These are phyloP conservation scores for Himalopsyche japonica DNA, from an alignment of 2,888 invertebrate genomes.

Conservation along the genomic window DNA sequence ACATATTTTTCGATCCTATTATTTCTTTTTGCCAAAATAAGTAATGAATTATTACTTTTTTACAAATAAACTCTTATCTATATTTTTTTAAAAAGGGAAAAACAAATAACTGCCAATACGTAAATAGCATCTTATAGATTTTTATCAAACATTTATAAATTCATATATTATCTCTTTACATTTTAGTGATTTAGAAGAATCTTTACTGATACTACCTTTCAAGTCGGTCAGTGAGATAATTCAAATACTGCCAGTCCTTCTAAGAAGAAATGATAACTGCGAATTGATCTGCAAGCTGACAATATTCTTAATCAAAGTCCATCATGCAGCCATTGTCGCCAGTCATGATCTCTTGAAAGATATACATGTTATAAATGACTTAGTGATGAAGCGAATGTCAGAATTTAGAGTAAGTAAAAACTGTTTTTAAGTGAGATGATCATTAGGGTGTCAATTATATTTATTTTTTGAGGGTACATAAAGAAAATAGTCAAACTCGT, in stretches of 20 bases:
- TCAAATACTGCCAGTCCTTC: constrained; percentile 68
- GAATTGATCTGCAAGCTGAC: constrained; percentile 79
- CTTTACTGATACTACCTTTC: constrained; percentile 84
- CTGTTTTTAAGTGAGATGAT: too few species aligned
- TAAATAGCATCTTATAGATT: too few species aligned
- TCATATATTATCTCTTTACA: constrained; percentile 21
- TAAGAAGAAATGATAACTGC: constrained; percentile 69
- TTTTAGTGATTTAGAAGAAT: constrained; percentile 87
- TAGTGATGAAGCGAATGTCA: constrained; percentile 60
- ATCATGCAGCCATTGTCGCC: constrained; percentile 78
- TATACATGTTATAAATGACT: constrained; percentile 66
- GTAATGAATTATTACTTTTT: too few species aligned
- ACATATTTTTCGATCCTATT: too few species aligned
- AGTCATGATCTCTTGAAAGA: constrained; percentile 69
- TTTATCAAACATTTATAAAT: too few species aligned
- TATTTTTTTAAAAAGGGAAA: too few species aligned
- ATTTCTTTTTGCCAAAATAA: too few species aligned
- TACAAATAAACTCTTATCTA: too few species aligned
- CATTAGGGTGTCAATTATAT: too few species aligned
- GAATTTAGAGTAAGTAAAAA: constrained; percentile 62
- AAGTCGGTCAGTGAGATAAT: constrained; percentile 79
- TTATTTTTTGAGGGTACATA: too few species aligned
- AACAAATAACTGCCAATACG: too few species aligned
- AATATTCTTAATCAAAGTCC: constrained; percentile 74
- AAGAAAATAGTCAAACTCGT: too few species aligned